Base-by-base conservation (phyloP, 2,888 invertebrate species). In the Tiliacea citrago region DNA sequence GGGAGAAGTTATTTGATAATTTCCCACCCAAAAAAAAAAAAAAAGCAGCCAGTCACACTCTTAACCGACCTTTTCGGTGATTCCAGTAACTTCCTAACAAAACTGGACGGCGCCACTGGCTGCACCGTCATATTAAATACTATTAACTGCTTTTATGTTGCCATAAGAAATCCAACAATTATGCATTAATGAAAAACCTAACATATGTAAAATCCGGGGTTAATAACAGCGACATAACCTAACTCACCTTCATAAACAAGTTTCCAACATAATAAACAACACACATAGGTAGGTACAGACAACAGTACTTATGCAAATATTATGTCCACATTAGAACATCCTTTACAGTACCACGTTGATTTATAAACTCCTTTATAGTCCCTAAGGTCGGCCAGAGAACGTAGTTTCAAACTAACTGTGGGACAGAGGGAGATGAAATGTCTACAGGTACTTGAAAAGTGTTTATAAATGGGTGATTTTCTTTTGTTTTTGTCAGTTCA, bases 291-390 rank as follows among this genome's bases (percentile, higher is more conserved):
- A 68, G 39, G 62, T n/a, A 57, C 55, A 67, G 21, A 57, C 42
- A 61, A 81, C 35, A 67, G 75, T 75, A 57, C 75, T 71, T 82
- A 82, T 82, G 83, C 83, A 79, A 82, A 82, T 82, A 68, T 83
- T 47, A 79, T 83, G 83, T 83, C 75, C 75, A 79, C 81, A 82
- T 82, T 82, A 83, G 79, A 69, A 69, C 55, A 79, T 83, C 79
- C 83, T 83, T 53, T 75, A 82, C 61, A 65, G 66, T 39, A 60
- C 75, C 55, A n/a, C 65, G 68, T 55, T 83, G 81, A 83, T 82
- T 82, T 82, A 82, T 83, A 79, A 51, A 79, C 83, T 58, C 65
- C 71, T 66, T 66, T 83, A 82, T 68, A 57, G 65, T 83, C 49
- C 49, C 68, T 35, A 12, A 66, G 53, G 61, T n/a, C 7, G 24